These are phyloP conservation scores for Xylota sylvarum DNA, from an alignment of 2,888 invertebrate genomes.

Conservation along the genomic window DNA sequence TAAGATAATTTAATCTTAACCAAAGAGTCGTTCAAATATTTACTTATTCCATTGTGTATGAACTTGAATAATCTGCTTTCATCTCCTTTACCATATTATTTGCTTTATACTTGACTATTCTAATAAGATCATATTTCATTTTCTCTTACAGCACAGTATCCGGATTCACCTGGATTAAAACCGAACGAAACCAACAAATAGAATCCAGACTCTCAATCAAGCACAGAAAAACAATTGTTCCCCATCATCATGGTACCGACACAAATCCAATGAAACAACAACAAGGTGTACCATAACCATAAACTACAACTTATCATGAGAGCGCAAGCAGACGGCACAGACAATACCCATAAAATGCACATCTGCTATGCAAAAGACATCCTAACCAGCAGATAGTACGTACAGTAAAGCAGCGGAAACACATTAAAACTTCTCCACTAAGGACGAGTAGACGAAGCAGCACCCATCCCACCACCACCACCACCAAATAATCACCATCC, in stretches of 20 bases:
- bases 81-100: no score
- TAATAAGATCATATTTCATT: conserved; percentile 9
- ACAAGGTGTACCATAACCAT: conserved; percentile 11
- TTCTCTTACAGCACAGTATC: conserved; percentile 21
- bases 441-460: conserved; percentile 7
- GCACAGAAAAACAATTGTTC: no score
- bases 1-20: no score
- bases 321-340: conserved; percentile 30
- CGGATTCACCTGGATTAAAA: background rate
- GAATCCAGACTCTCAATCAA: background rate
- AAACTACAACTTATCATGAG: conserved; percentile 60
- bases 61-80: no score
- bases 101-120: background rate
- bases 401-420: conserved; percentile 27
- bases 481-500: conserved; percentile 59
- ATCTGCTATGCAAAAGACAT: conserved; percentile 62
- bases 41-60: no score
- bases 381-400: conserved; percentile 63
- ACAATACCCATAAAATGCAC: conserved; percentile 55
- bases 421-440: conserved; percentile 34
- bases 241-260: conserved; percentile 5
- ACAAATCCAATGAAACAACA: conserved; percentile 7
- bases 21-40: no score
- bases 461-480: conserved; percentile 48
- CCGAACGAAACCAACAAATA: conserved; percentile 11